Conservation (phyloP, 1,140 invertebrate species). For the Drosophila bocki region DNA sequence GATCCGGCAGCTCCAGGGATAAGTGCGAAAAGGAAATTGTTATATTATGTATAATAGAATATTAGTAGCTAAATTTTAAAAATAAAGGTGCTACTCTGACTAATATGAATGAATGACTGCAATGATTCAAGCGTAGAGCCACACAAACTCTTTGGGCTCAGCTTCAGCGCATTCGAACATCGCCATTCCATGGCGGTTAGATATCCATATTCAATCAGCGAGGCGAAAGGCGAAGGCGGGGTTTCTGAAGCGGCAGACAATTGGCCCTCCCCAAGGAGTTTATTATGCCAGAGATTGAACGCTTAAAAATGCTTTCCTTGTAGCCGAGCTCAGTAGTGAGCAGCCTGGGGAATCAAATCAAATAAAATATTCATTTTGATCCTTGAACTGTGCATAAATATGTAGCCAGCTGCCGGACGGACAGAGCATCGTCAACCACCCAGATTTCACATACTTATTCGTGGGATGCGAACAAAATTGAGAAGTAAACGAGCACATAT, state of each 20-base stretch:
- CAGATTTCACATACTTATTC: slow-evolving; percentile 40
- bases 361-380: slow-evolving; percentile 83
- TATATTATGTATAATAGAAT: background rate
- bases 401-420: slow-evolving; percentile 36
- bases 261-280: slow-evolving; percentile 72
- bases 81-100: background rate
- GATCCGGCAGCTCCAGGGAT: slow-evolving; percentile 26
- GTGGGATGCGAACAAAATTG: slow-evolving; percentile 35
- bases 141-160: background rate
- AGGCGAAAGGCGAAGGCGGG: background rate
- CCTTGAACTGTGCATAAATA: slow-evolving; percentile 82
- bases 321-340: slow-evolving; percentile 48
- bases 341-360: slow-evolving; percentile 68
- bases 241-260: slow-evolving; percentile 55
- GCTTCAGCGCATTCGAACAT: slow-evolving; percentile 17
- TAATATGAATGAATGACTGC: background rate
- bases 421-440: slow-evolving; percentile 19
- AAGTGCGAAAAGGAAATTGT: background rate
- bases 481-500: slow-evolving; percentile 13
- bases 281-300: slow-evolving; percentile 67
- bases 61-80: background rate
- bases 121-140: background rate
- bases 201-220: slow-evolving; percentile 47
- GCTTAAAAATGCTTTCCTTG: slow-evolving; percentile 79
- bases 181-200: slow-evolving; percentile 5